Percentiles rank a stretch among this genome's conserved stretches.
Conservation (phyloP, 2,888 invertebrate genomes). For the Ophion obscuratus region DNA sequence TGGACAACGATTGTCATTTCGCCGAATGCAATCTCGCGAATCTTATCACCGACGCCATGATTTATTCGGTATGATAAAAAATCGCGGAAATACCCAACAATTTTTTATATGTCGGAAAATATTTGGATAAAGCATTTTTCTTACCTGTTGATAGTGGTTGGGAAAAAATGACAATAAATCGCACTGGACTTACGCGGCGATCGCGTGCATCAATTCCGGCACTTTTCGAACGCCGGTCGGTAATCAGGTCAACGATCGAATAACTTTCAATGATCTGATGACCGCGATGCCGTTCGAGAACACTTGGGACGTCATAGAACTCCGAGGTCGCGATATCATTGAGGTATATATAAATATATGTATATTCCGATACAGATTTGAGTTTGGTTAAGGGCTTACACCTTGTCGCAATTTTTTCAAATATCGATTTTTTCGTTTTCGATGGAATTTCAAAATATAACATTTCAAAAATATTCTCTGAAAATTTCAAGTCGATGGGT, state of each 20-base stretch:
- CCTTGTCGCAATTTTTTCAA: too few species aligned
- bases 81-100: background rate
- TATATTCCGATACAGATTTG: too few species aligned
- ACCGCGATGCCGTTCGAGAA: constrained; percentile 92
- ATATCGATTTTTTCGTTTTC: too few species aligned
- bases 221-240: constrained; percentile 89
- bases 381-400: too few species aligned
- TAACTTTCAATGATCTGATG: constrained; percentile 89
- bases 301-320: constrained; percentile 88
- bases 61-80: constrained; percentile 85
- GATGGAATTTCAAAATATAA: too few species aligned
- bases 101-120: background rate
- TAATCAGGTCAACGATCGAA: constrained; percentile 80
- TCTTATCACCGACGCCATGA: constrained; percentile 89
- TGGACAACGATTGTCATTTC: constrained; percentile 86
- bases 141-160: constrained; percentile 83
- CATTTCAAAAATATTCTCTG: too few species aligned
- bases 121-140: background rate
- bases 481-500: too few species aligned
- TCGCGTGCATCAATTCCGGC: constrained; percentile 89
- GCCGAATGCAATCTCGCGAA: constrained; percentile 91
- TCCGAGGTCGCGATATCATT: constrained; percentile 88
- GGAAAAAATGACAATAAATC: constrained; percentile 83
- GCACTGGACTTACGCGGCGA: constrained; percentile 88
- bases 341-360: constrained; percentile 78